Conservation (phyloP, 2,113 vertebrate species). For the Psophia crepitans region DNA sequence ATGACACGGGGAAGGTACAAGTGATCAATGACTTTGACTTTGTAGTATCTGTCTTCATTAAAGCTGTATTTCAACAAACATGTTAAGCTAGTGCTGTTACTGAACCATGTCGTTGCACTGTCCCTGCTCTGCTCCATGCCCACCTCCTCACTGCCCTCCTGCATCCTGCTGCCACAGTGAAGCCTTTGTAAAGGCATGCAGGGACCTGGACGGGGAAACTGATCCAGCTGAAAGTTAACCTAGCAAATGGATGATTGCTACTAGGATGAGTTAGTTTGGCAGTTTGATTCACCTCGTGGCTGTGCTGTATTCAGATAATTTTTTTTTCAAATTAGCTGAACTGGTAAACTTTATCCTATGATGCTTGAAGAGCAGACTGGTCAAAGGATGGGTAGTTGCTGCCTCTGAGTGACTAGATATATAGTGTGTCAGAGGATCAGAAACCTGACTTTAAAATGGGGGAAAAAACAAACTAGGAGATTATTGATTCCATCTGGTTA, state of each 20-base stretch:
- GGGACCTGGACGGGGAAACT: neutral
- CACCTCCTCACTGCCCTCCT: neutral
- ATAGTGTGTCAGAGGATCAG: neutral
- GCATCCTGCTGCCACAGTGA: neutral
- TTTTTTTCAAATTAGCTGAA: neutral
- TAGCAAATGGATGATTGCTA: neutral
- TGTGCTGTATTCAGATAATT: neutral
- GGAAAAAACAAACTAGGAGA: neutral
- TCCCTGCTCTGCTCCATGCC: neutral
- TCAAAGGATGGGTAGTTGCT: neutral
- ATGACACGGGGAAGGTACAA: neutral
- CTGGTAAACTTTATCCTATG: neutral
- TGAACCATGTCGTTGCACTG: neutral
- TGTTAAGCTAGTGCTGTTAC: neutral
- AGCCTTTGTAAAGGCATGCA: fast-evolving
- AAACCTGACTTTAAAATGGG: neutral
- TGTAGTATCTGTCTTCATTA: neutral
- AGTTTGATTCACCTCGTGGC: neutral
- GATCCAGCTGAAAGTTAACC: neutral
- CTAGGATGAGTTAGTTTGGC: neutral
- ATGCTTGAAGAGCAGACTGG: neutral
- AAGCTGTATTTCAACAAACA: neutral
- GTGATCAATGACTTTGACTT: neutral
- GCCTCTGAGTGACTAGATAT: neutral
- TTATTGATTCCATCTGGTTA: neutral